Conservation (phyloP, 2,113 vertebrate genomes). For the Struthidea cinerea region DNA sequence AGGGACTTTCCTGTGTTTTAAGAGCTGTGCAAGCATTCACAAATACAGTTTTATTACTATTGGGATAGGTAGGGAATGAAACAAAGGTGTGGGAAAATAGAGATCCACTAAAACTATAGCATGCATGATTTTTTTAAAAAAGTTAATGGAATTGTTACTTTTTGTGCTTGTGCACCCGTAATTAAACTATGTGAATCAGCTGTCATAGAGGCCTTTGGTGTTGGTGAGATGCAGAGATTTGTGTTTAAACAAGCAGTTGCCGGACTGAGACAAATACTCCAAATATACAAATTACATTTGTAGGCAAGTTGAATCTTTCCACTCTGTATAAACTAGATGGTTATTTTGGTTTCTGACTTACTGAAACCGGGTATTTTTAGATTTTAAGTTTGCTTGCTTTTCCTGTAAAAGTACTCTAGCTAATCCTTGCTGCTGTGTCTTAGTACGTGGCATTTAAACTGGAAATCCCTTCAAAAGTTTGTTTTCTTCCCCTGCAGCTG, state of each 20-base stretch:
- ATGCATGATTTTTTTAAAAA: background rate
- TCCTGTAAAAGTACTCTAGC: background rate
- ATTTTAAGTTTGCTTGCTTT: background rate
- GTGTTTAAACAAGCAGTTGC: background rate
- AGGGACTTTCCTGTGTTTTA: background rate
- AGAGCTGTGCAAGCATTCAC: background rate
- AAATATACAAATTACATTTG: background rate
- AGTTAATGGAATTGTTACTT: background rate
- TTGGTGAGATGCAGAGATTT: background rate
- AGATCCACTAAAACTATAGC: background rate
- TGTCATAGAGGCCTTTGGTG: background rate
- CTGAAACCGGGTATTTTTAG: background rate
- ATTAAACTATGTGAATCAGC: background rate
- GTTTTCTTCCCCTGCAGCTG: background rate
- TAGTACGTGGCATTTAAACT: background rate
- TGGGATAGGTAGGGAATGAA: background rate
- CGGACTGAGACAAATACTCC: background rate
- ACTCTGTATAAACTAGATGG: background rate
- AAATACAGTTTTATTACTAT: background rate
- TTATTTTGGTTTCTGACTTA: background rate
- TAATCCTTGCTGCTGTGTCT: background rate
- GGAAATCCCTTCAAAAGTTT: background rate
- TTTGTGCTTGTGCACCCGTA: rapidly evolving
- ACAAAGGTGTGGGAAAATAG: background rate
- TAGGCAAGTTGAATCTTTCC: background rate